Base-by-base conservation (phyloP, 2,888 invertebrate species). In the Yponomeuta evonymella region DNA sequence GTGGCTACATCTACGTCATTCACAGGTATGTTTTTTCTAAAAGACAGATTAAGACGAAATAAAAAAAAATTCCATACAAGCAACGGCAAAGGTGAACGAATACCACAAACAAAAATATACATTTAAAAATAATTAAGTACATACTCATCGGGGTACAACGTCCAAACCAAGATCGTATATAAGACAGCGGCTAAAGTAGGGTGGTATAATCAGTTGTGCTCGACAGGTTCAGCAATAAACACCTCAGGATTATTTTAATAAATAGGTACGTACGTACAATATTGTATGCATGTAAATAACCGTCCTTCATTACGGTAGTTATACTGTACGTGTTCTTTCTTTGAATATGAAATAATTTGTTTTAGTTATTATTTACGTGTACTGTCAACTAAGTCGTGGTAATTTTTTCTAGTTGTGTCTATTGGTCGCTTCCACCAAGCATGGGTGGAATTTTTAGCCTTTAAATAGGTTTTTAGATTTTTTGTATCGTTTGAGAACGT, bases 111-210 rank as follows among this genome's bases (percentile, higher is more conserved):
- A 64, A 23, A 43, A 58, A 15, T 58, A 15, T 15, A 58, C 51
- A 15, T 64, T 64, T 29, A 8, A 51, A 63, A 64, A 64, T 64
- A 64, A 64, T 64, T 64, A n/a, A n/a, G n/a, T n/a, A 23, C 23
- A 23, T 23, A 64, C 64, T 64, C 23, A 64, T 43, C 15, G 12
- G 36, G 43, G 67, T 67, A 15, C 67, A 67, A 67, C n/a, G 67
- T 67, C n/a, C 67, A 67, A 67, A 67, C 33, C 11, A 36, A 36
- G n/a, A 67, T 36, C 67, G n/a, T 67, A 67, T 67, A 67, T 67
- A 67, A 67, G 67, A 67, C 65, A 11, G 36, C 4, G n/a, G 36
- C 11, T 15, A 29, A 33, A 33, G 43, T 5, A 67, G 33, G n/a
- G n/a, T 36, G 67, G 15, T 12, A 36, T 67, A 67, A 66, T 66